These are phyloP conservation scores for Aplocera efformata DNA, from an alignment of 2,888 invertebrate genomes.

Conservation along the genomic window DNA sequence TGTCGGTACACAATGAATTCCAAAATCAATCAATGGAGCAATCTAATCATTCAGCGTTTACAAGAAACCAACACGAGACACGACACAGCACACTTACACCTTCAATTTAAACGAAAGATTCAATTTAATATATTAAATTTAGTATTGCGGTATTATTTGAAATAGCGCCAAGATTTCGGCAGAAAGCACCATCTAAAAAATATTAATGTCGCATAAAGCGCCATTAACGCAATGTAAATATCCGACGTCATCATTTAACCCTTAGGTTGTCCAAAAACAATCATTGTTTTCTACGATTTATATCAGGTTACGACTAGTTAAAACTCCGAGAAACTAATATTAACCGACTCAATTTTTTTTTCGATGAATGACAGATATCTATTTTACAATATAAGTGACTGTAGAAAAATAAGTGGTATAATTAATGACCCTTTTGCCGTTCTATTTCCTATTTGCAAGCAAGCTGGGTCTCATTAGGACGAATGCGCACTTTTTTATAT, in stretches of 20 bases:
- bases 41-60: constrained; percentile 18
- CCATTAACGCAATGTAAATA: constrained; percentile 58
- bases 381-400: too few relatives aligned
- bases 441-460: constrained; percentile 11
- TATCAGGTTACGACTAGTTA: too few relatives aligned
- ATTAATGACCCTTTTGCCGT: constrained; percentile 5
- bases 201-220: constrained; percentile 61
- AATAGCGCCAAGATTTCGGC: constrained; percentile 62
- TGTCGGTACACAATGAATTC: constrained; percentile 9
- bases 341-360: too few relatives aligned
- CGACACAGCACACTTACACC: constrained; percentile 25
- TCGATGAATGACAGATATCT: too few relatives aligned
- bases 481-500: constrained; percentile 17
- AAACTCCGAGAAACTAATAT: too few relatives aligned
- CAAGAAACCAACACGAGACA: constrained; percentile 4
- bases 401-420: neutral
- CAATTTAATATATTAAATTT: constrained; percentile 53
- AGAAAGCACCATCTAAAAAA: constrained; percentile 53
- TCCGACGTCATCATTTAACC: constrained; percentile 47
- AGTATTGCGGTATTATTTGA: constrained; percentile 57
- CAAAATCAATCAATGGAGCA: constrained; percentile 10
- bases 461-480: constrained; percentile 22
- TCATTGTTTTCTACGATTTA: too few relatives aligned
- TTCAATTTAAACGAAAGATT: constrained; percentile 41
- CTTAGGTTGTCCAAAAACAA: constrained; percentile 34